Percentiles rank a stretch among this genome's conserved stretches.
Conservation (phyloP, 2,113 vertebrate genomes). For the Eidolon helvum region DNA sequence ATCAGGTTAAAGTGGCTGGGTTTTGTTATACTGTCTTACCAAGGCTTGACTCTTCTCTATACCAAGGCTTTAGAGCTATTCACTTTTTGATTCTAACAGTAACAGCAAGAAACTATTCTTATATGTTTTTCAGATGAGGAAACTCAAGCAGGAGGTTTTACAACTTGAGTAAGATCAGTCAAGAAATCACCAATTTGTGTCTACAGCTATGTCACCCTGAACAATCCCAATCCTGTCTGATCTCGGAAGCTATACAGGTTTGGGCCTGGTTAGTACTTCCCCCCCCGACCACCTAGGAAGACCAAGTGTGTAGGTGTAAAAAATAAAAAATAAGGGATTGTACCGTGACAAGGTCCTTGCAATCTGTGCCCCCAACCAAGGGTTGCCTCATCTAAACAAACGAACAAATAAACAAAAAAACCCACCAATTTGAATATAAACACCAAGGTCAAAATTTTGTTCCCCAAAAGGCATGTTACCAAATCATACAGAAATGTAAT, state of each 20-base stretch:
- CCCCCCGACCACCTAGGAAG: no score
- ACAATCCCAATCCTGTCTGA: no score
- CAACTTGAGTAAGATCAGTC: conserved; percentile 14
- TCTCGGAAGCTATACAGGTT: no score
- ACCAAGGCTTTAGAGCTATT: background rate
- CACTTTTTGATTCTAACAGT: background rate
- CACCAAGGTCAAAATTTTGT: background rate
- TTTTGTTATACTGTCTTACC: background rate
- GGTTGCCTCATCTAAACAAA: no score
- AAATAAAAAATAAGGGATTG: no score
- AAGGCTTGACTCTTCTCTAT: background rate
- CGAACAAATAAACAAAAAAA: background rate
- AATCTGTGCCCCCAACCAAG: no score
- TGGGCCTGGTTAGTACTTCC: no score
- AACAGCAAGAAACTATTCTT: conserved; percentile 34
- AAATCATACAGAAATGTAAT: conserved; percentile 43
- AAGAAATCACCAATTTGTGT: conserved; percentile 2
- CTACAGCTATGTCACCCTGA: no score
- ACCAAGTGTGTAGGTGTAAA: no score
- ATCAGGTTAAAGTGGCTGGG: background rate
- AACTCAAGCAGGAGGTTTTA: conserved; percentile 22
- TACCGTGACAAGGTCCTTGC: no score
- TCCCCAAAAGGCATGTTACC: conserved; percentile 17
- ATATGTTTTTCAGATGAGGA: conserved; percentile 43
- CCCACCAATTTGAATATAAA: conserved; percentile 33